Conservation (phyloP, 2,797 vertebrate genomes). For the Enteromius fasciolatus region DNA sequence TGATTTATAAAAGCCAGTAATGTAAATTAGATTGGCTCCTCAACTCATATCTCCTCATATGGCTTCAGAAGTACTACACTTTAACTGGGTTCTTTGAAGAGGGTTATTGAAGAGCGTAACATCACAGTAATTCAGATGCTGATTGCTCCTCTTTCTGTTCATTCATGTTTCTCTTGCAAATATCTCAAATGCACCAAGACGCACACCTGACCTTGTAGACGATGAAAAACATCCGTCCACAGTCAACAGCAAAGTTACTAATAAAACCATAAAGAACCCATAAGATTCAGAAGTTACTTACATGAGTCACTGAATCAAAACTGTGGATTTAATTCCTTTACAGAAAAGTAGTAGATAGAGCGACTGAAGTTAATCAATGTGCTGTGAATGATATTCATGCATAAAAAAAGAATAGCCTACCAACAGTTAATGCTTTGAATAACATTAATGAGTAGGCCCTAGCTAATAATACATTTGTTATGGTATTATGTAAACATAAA, state of each 20-base stretch:
- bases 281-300: background rate
- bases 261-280: conserved; percentile 12
- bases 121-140: conserved; percentile 44
- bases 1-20: conserved; percentile 42
- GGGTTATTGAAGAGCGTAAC: conserved; percentile 35
- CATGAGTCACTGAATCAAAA: conserved; percentile 6
- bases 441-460: background rate
- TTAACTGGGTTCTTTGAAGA: conserved; percentile 47
- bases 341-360: background rate
- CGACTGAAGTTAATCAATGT: background rate
- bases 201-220: conserved; percentile 20
- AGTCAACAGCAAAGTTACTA: conserved; percentile 17
- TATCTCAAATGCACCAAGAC: background rate
- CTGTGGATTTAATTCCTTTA: background rate
- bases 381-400: background rate
- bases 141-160: conserved; percentile 33
- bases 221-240: background rate
- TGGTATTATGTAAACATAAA: background rate
- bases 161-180: conserved; percentile 40
- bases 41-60: conserved; percentile 42
- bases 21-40: conserved; percentile 38
- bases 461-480: background rate
- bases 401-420: background rate
- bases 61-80: conserved; percentile 45
- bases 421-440: background rate